Evolutionary conservation across 2,888 invertebrate genomes (phyloP).

Genomic region (Oscheius sp.): DNA sequence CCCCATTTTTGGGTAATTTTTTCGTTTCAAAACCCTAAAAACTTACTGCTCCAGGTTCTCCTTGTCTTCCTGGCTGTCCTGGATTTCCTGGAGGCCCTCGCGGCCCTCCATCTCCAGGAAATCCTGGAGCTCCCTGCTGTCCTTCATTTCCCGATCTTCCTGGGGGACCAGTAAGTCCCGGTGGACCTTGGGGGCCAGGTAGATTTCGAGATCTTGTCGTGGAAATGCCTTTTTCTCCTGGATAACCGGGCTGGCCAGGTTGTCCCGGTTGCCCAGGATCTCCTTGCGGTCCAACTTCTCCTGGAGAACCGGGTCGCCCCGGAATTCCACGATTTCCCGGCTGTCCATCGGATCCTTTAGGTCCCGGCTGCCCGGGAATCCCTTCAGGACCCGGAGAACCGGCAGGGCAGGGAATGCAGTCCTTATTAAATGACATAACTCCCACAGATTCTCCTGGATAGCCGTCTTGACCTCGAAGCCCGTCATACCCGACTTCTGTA

Average conservation of each 20-base stretch:
- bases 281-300: conserved; percentile 8
- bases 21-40: not conserved
- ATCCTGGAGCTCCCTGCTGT: not conserved
- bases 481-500: not conserved
- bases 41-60: not conserved
- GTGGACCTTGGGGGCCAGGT: not conserved
- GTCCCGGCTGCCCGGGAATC: not conserved
- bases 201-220: not conserved
- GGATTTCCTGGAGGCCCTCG: not conserved
- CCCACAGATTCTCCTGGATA: not conserved
- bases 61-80: conserved; percentile 5
- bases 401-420: conserved; percentile 13
- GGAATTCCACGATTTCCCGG: not conserved
- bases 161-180: not conserved
- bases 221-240: not conserved
- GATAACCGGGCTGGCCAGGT: not conserved
- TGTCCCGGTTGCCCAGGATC: not conserved
- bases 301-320: conserved; percentile 15
- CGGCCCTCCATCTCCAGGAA: not conserved
- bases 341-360: conserved; percentile 1
- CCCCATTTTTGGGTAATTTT: too few relatives aligned
- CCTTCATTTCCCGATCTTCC: conserved; percentile 12
- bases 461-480: conserved; percentile 7
- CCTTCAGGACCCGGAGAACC: not conserved
- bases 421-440: not conserved